Conservation (phyloP, 2,888 invertebrate genomes). For the Odontomyia ornata region DNA sequence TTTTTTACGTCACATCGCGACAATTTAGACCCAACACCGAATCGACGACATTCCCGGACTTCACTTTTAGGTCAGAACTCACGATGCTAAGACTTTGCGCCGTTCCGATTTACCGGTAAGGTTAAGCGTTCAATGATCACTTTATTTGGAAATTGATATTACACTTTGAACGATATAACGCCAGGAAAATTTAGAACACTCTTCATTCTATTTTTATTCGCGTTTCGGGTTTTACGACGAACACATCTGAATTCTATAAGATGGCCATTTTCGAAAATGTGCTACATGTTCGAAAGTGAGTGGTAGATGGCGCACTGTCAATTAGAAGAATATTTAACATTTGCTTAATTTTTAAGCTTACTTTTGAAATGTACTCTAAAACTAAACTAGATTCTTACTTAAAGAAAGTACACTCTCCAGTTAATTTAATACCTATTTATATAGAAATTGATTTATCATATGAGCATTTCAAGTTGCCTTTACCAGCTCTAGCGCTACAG, state of each 20-base stretch:
- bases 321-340: not conserved
- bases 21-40: not conserved
- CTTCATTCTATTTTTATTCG: constrained; percentile 36
- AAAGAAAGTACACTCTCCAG: too few species aligned
- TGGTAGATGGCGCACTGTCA: constrained; percentile 23
- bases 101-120: not conserved
- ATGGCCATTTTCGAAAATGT: constrained; percentile 49
- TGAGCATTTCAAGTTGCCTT: too few species aligned
- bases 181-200: constrained; percentile 13
- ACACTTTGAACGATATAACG: not conserved
- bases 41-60: constrained; percentile 30
- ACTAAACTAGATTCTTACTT: too few species aligned
- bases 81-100: not conserved
- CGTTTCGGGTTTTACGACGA: constrained; percentile 31
- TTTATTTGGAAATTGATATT: not conserved
- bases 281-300: not conserved
- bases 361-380: too few species aligned
- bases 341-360: too few species aligned
- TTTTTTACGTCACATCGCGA: constrained; percentile 37
- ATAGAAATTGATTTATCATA: too few species aligned
- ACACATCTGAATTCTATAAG: constrained; percentile 14
- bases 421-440: too few species aligned
- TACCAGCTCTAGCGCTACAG: too few species aligned
- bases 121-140: not conserved
- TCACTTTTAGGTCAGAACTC: not conserved